Base-by-base conservation (phyloP, 1,140 invertebrate genomes). In the Papilio dardanus region DNA sequence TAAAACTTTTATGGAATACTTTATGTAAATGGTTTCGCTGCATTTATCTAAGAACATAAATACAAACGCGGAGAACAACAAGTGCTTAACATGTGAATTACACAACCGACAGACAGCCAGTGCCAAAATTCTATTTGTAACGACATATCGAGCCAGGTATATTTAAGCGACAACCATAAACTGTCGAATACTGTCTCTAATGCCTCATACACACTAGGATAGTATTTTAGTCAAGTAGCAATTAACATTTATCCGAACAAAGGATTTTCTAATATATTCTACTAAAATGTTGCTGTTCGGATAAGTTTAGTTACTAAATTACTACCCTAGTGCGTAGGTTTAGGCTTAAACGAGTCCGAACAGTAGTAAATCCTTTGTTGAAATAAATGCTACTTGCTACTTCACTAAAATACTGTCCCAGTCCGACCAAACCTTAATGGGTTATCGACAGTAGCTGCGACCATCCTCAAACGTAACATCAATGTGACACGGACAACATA, bases 121-220 rank as follows among this genome's bases (percentile, higher is more conserved):
- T 93, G 91, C 90, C 91, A 93, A 93, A 93, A 91, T 92, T 93
- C 90, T 91, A 92, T 93, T 93, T 91, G 88, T 87, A 83, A 92
- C 90, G 86, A 92, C 90, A 91, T 91, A 92, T 88, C 86, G 89
- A 91, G 88, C 90, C 91, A 84, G 87, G 89, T 93, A 92, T 92
- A 93, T 93, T 93, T 93, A 93, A 93, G 89, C 89, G 84, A 86
- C 86, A 86, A 86, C 90, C 90, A 93, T 93, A 93, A 93, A 92
- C 88, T 89, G 88, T 88, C 85, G 85, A 88, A 91, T 87, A 86
- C 81, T 86, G 84, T 87, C 83, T 83, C 76, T 80, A 76, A n/a
- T n/a, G n/a, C n/a, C n/a, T n/a, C n/a, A n/a, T n/a, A n/a, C n/a
- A n/a, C n/a, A n/a, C n/a, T n/a, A n/a, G n/a, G n/a, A n/a, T n/a